These are phyloP conservation scores for Nipponacmea schrenckii DNA, from an alignment of 2,888 invertebrate genomes.

Conservation along the genomic window DNA sequence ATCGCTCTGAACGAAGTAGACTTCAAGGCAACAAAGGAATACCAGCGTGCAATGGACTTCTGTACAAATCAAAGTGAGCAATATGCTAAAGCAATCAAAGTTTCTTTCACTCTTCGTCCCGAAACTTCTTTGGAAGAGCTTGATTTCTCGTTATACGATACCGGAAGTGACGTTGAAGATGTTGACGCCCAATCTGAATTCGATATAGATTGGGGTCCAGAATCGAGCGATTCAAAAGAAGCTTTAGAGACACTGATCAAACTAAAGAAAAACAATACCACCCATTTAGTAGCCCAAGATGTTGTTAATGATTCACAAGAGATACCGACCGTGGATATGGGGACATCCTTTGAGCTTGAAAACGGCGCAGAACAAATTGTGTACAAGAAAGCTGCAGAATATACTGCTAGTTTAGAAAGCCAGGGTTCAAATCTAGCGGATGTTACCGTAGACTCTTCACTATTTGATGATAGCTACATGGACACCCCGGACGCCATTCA, in stretches of 20 bases:
- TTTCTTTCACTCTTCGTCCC: slow-evolving; percentile 41
- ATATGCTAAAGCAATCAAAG: slow-evolving; percentile 42
- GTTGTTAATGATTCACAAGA: neutral
- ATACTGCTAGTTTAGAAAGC: neutral
- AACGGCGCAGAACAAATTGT: neutral
- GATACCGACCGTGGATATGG: neutral
- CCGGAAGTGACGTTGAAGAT: slow-evolving; percentile 39
- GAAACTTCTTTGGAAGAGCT: slow-evolving; percentile 27
- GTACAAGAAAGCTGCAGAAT: neutral
- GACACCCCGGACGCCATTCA: neutral
- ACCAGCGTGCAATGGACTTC: slow-evolving; percentile 38
- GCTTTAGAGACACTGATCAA: neutral
- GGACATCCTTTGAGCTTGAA: neutral
- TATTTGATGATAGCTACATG: neutral
- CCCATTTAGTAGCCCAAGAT: neutral
- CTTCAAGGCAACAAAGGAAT: slow-evolving; percentile 35
- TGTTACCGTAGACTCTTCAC: neutral
- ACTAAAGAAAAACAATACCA: neutral
- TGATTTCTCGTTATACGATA: slow-evolving; percentile 24
- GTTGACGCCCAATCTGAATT: slow-evolving; percentile 45
- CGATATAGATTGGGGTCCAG: slow-evolving; percentile 39
- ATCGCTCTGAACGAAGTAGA: slow-evolving; percentile 43
- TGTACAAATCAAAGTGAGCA: slow-evolving; percentile 37
- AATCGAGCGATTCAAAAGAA: slow-evolving; percentile 7
- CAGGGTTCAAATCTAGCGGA: neutral